Percentiles rank a stretch among this genome's conserved stretches.
Evolutionary conservation across 2,113 vertebrate species (phyloP).

Genomic region (Dipodomys stephensi): DNA sequence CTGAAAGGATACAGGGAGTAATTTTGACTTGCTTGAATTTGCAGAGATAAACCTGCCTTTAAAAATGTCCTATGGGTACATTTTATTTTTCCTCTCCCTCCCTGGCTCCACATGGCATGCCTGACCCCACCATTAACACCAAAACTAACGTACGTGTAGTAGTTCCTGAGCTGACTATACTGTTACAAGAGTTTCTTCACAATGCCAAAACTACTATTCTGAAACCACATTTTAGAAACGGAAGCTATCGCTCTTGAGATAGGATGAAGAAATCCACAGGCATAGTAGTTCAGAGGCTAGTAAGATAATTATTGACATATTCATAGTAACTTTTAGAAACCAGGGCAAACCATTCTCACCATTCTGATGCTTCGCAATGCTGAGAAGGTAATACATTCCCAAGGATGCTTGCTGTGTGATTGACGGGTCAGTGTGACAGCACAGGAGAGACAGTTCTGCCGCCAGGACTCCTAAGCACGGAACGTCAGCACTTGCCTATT

Average conservation of each 20-base stretch:
- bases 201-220: neutral
- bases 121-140: neutral
- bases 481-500: constrained; percentile 54
- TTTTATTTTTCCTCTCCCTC: neutral
- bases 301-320: neutral
- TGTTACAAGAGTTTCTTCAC: neutral
- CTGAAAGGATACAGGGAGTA: too few relatives aligned
- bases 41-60: neutral
- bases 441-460: constrained; percentile 71
- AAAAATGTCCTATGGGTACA: neutral
- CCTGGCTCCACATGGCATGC: neutral
- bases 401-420: constrained; percentile 42
- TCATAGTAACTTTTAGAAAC: neutral
- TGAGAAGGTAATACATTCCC: constrained; percentile 67
- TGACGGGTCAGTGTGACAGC: neutral
- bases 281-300: neutral
- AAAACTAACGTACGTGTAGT: neutral
- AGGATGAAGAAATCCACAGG: neutral
- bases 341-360: constrained; percentile 41
- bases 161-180: neutral
- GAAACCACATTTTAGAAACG: neutral
- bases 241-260: neutral
- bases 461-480: constrained; percentile 76
- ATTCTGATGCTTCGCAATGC: constrained; percentile 49
- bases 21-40: too few relatives aligned